Evolutionary conservation across 2,797 vertebrate genomes (phyloP).

Genomic region (Sebastes aleutianus): DNA sequence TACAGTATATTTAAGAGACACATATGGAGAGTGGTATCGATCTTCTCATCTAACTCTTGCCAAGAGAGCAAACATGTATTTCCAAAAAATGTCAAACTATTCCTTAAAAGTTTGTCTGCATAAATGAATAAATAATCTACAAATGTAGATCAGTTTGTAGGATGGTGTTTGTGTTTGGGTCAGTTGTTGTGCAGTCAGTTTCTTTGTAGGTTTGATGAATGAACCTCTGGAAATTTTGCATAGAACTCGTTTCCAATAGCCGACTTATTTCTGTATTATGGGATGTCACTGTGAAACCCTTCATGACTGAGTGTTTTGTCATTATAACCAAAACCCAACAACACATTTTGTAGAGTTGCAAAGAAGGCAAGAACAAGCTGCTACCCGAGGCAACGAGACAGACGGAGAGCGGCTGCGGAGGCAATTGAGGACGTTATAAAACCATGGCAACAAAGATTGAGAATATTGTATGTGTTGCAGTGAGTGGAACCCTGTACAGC

Average conservation of each 20-base stretch:
- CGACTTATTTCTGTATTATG: background rate
- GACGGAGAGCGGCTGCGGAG: background rate
- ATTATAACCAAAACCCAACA: background rate
- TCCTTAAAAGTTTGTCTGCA: background rate
- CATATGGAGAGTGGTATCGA: background rate
- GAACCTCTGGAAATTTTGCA: background rate
- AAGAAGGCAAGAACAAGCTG: slow-evolving; percentile 15
- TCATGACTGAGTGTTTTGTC: background rate
- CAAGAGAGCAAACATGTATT: background rate
- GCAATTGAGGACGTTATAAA: background rate
- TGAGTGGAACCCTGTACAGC: background rate
- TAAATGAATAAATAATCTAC: background rate
- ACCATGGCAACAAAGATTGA: slow-evolving; percentile 7
- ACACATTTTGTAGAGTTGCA: background rate
- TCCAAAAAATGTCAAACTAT: background rate
- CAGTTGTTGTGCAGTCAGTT: background rate
- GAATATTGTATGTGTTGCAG: background rate
- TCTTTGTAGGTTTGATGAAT: background rate
- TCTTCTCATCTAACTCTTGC: background rate
- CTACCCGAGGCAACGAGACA: background rate
- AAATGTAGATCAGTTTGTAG: background rate
- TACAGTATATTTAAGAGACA: background rate
- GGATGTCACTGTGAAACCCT: background rate
- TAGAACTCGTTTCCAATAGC: background rate
- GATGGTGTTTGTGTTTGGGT: background rate